These are phyloP conservation scores for Lindbergichthys nudifrons DNA, from an alignment of 2,797 vertebrate genomes.

Conservation along the genomic window DNA sequence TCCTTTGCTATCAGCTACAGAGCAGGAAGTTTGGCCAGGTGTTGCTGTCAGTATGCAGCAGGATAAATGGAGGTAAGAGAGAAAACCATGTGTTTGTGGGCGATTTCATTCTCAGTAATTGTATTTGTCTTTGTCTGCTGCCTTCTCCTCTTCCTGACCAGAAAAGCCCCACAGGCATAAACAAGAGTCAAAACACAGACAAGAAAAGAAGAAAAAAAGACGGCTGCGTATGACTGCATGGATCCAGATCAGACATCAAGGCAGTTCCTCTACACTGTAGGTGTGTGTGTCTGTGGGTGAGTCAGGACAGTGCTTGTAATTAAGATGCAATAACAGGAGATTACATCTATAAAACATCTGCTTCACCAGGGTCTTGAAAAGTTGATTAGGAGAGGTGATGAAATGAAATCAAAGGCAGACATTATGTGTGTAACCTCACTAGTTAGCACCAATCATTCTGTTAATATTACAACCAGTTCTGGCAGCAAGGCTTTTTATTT, in stretches of 20 bases:
- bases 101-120: constrained; percentile 77
- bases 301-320: constrained; percentile 35
- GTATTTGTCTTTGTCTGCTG: constrained; percentile 74
- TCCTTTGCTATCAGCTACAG: constrained; percentile 58
- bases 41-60: constrained; percentile 57
- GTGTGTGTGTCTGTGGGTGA: constrained; percentile 21
- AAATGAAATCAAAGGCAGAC: constrained; percentile 12
- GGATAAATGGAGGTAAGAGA: constrained; percentile 62
- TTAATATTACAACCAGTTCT: constrained; percentile 11
- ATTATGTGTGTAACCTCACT: background rate
- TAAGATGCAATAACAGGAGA: constrained; percentile 33
- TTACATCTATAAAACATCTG: constrained; percentile 37
- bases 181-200: constrained; percentile 62
- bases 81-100: constrained; percentile 71
- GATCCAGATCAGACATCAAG: constrained; percentile 22
- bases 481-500: background rate
- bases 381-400: constrained; percentile 17
- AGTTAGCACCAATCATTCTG: constrained; percentile 9
- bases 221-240: constrained; percentile 10
- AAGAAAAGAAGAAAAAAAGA: background rate
- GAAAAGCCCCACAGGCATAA: constrained; percentile 65
- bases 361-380: constrained; percentile 24
- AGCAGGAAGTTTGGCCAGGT: constrained; percentile 72
- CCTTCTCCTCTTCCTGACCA: constrained; percentile 72
- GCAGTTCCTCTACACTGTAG: constrained; percentile 2